A percentile compares a stretch with the other conserved stretches of the same genome.
Evolutionary conservation across 2,113 vertebrate species (phyloP).

Genomic region (Malaclemys terrapin): DNA sequence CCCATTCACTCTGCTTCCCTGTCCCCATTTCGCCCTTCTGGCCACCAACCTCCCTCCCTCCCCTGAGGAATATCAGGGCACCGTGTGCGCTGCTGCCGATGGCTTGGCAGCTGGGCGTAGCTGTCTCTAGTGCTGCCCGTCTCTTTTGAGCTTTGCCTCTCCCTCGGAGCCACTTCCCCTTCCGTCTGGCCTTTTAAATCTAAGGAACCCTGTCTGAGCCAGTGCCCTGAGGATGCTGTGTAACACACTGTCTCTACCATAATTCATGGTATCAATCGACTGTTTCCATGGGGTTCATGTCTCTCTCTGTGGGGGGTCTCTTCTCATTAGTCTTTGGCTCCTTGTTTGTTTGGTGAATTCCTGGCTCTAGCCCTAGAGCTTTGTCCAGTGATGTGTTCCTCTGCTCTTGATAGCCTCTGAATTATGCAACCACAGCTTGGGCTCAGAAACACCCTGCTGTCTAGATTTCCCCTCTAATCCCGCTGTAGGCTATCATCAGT

Average conservation of each 20-base stretch:
- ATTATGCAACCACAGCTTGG: neutral
- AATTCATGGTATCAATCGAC: neutral
- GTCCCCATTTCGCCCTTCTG: neutral
- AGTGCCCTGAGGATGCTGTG: neutral
- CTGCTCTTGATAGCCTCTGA: accelerated
- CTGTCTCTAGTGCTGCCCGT: no score
- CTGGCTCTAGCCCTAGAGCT: neutral
- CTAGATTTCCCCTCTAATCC: conserved; percentile 44
- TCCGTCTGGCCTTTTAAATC: conserved; percentile 33
- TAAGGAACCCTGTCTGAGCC: neutral
- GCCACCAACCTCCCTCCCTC: neutral
- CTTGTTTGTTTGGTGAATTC: neutral
- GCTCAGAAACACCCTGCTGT: neutral
- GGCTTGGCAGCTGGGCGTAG: neutral
- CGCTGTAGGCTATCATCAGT: conserved; percentile 59
- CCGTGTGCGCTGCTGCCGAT: neutral
- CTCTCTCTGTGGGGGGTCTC: neutral
- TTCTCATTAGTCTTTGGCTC: neutral
- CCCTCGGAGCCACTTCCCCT: conserved; percentile 9
- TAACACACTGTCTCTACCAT: neutral
- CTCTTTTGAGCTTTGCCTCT: neutral
- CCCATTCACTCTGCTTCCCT: neutral
- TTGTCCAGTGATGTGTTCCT: conserved; percentile 3
- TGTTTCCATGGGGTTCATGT: neutral
- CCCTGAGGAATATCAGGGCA: neutral